phyloP scores from a whole-genome alignment of 2,888 invertebrate genomes.

The Dasysyrphus albostriatus region DNA sequence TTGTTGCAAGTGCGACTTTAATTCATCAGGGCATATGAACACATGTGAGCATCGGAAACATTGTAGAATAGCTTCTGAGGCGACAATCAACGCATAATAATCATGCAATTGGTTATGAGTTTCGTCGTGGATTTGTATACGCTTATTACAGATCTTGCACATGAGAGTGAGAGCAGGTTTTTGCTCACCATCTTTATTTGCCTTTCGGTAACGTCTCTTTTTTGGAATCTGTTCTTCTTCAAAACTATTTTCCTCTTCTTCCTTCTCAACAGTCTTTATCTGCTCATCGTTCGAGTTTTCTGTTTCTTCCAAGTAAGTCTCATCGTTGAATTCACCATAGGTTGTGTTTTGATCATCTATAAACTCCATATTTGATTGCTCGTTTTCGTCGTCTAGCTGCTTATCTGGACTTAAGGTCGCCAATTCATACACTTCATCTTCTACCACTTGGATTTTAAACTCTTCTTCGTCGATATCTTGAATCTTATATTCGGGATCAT shows the following conservation, averaged over 20 bases:
- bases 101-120: constrained; percentile 65
- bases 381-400: constrained; percentile 22
- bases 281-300: constrained; percentile 35
- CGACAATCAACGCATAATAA: constrained; percentile 52
- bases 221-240: constrained; percentile 38
- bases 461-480: constrained; percentile 20
- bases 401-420: constrained; percentile 2
- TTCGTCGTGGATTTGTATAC: constrained; percentile 64
- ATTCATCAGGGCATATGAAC: constrained; percentile 54
- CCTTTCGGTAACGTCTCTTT: constrained; percentile 48
- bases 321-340: constrained; percentile 61
- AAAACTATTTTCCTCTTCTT: constrained; percentile 2
- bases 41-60: constrained; percentile 56
- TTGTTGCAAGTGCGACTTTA: constrained; percentile 52
- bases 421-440: constrained; percentile 28
- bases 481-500: constrained; percentile 35
- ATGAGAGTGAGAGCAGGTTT: constrained; percentile 50
- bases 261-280: constrained; percentile 1
- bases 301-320: constrained; percentile 51
- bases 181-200: constrained; percentile 49
- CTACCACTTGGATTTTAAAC: constrained; percentile 21
- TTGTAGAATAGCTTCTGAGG: constrained; percentile 46
- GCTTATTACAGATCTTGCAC: constrained; percentile 71
- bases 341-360: constrained; percentile 46
- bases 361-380: constrained; percentile 43